A percentile compares a stretch with the other conserved stretches of the same genome.
phyloP scores from a whole-genome alignment of 2,888 invertebrate genomes.

The Melanostoma mellinum region DNA sequence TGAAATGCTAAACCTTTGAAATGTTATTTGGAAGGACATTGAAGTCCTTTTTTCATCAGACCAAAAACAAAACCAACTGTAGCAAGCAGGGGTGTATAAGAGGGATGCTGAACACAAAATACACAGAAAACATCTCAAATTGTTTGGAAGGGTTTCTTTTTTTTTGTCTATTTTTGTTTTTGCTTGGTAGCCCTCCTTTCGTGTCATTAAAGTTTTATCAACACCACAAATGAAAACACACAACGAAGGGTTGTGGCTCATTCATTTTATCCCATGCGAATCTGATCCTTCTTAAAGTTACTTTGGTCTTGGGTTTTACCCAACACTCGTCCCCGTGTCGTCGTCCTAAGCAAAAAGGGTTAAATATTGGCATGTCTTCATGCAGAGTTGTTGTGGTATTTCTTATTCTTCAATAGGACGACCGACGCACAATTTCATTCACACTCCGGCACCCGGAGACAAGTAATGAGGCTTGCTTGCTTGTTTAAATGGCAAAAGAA shows the following conservation, averaged over 20 bases:
- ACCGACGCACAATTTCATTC: slow-evolving; percentile 32
- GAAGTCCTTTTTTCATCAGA: slow-evolving; percentile 67
- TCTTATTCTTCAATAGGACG: slow-evolving; percentile 21
- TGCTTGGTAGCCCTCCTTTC: slow-evolving; percentile 63
- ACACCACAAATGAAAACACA: slow-evolving; percentile 76
- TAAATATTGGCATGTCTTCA: slow-evolving; percentile 68
- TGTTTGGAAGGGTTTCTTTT: slow-evolving; percentile 59
- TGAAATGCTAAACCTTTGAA: slow-evolving; percentile 71
- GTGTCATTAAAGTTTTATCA: slow-evolving; percentile 81
- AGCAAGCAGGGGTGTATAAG: not conserved
- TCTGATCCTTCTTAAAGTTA: slow-evolving; percentile 71
- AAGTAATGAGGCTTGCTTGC: slow-evolving; percentile 59
- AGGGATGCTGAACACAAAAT: slow-evolving; percentile 46
- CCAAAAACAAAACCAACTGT: slow-evolving; percentile 45
- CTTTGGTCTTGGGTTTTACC: not conserved
- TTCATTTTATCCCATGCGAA: slow-evolving; percentile 65
- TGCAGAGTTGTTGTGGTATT: slow-evolving; percentile 57
- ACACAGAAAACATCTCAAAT: slow-evolving; percentile 72
- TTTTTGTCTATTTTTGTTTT: slow-evolving; percentile 24
- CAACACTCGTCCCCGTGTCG: slow-evolving; percentile 24
- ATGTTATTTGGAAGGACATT: slow-evolving; percentile 69
- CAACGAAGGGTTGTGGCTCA: slow-evolving; percentile 57
- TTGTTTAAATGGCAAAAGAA: slow-evolving; percentile 60
- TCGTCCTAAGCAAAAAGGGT: slow-evolving; percentile 48
- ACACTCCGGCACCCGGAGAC: not conserved